Evolutionary conservation across 2,888 invertebrate species (phyloP).

Genomic region (Spodoptera exigua): DNA sequence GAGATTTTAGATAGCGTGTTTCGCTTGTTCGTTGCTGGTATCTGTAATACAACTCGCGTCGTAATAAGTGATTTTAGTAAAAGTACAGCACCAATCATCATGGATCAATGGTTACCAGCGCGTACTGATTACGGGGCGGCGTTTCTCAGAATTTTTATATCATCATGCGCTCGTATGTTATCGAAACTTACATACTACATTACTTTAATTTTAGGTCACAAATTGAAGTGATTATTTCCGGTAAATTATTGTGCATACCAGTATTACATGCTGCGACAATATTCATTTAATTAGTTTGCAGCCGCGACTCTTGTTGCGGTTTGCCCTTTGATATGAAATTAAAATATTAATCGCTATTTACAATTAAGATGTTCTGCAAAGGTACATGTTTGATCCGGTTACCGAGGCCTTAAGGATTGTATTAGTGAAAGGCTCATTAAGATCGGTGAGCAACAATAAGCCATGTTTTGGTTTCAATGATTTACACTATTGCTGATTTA

Average conservation of each 20-base stretch:
- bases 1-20: conserved; percentile 43
- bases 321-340: conserved; percentile 47
- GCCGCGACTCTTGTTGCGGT: conserved; percentile 22
- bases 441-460: conserved; percentile 35
- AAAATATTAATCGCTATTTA: conserved; percentile 40
- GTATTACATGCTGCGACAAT: conserved; percentile 21
- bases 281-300: conserved; percentile 44
- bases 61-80: conserved; percentile 57
- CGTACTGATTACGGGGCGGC: conserved; percentile 50
- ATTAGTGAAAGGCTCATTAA: conserved; percentile 56
- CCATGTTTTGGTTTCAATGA: conserved; percentile 13
- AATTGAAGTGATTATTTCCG: conserved; percentile 42
- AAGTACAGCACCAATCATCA: conserved; percentile 54
- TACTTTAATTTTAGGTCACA: conserved; percentile 48
- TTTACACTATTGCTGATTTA: conserved; percentile 18
- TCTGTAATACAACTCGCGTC: conserved; percentile 19
- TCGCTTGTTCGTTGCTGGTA: conserved; percentile 37
- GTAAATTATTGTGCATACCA: conserved; percentile 39
- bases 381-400: conserved; percentile 45
- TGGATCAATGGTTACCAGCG: conserved; percentile 48
- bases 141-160: conserved; percentile 56
- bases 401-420: conserved; percentile 46
- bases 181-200: conserved; percentile 45
- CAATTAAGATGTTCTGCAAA: conserved; percentile 42
- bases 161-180: conserved; percentile 47